Evolutionary conservation across 2,888 invertebrate species (phyloP).

Genomic region (Arctia plantaginis): DNA sequence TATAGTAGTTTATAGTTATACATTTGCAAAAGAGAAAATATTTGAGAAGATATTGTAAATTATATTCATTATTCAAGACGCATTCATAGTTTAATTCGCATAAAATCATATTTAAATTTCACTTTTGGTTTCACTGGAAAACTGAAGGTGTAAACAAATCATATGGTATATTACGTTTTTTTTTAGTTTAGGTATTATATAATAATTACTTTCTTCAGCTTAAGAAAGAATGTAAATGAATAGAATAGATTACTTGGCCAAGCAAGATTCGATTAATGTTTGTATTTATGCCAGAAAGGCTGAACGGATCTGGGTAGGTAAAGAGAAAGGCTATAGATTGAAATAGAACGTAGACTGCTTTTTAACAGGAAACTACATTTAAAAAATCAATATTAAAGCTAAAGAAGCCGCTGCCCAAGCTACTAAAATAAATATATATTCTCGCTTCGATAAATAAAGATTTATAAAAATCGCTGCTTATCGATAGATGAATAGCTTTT

Average conservation of each 20-base stretch:
- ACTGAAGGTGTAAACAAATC: not conserved
- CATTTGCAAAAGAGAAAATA: not conserved
- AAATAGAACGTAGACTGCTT: too few relatives aligned
- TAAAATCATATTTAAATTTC: slow-evolving; percentile 10
- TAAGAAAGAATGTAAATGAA: not conserved
- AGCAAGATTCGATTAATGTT: too few relatives aligned
- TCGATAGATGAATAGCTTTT: too few relatives aligned
- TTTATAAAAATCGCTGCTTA: too few relatives aligned
- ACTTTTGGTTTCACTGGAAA: slow-evolving; percentile 11
- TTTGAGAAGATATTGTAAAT: not conserved
- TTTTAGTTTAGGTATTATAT: not conserved
- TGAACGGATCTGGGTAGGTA: too few relatives aligned
- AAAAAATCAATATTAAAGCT: too few relatives aligned
- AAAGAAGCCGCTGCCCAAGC: too few relatives aligned
- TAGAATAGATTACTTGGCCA: not conserved
- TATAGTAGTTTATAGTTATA: not conserved
- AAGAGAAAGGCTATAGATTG: too few relatives aligned
- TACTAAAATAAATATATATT: too few relatives aligned
- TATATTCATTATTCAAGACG: slow-evolving; percentile 8
- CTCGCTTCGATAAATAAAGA: too few relatives aligned
- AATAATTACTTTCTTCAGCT: not conserved
- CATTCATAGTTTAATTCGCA: not conserved
- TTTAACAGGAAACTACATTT: too few relatives aligned
- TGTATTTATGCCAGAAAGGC: too few relatives aligned
- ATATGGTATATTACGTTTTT: not conserved